Conservation (phyloP, 2,888 invertebrate species). For the Molanna angustata region DNA sequence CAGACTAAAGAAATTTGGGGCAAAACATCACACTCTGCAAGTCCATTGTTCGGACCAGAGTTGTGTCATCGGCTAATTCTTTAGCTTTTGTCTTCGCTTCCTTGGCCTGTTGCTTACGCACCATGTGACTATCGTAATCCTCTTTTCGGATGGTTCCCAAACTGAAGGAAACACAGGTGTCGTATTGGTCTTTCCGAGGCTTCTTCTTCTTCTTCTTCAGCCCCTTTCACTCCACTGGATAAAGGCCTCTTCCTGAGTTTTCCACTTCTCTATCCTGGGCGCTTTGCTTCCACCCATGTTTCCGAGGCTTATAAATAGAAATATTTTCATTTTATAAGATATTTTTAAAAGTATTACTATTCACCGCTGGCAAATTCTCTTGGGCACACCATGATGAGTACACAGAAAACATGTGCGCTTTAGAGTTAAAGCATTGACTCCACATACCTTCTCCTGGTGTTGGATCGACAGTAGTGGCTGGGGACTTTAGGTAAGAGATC, state of each 20-base stretch:
- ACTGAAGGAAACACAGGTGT: background rate
- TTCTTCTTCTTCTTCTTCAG: too few relatives aligned
- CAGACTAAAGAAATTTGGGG: background rate
- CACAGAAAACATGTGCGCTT: background rate
- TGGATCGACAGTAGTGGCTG: constrained; percentile 8
- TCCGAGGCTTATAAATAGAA: background rate
- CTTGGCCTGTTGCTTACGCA: background rate
- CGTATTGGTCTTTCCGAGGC: background rate
- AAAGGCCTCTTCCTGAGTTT: too few relatives aligned
- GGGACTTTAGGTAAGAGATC: constrained; percentile 4
- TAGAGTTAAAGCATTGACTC: background rate
- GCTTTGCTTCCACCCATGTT: too few relatives aligned
- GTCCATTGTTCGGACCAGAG: background rate
- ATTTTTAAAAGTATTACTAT: background rate
- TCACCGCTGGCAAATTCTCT: background rate
- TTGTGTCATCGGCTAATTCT: background rate
- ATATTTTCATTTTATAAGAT: background rate
- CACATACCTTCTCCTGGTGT: constrained; percentile 4
- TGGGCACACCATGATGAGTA: background rate
- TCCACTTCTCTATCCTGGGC: too few relatives aligned
- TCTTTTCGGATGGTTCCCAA: background rate
- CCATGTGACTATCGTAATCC: background rate
- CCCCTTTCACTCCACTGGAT: too few relatives aligned
- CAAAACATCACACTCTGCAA: constrained; percentile 1
- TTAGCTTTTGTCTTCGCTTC: background rate